Conservation (phyloP, 2,797 vertebrate species). For the Philypnodon macrostomus region DNA sequence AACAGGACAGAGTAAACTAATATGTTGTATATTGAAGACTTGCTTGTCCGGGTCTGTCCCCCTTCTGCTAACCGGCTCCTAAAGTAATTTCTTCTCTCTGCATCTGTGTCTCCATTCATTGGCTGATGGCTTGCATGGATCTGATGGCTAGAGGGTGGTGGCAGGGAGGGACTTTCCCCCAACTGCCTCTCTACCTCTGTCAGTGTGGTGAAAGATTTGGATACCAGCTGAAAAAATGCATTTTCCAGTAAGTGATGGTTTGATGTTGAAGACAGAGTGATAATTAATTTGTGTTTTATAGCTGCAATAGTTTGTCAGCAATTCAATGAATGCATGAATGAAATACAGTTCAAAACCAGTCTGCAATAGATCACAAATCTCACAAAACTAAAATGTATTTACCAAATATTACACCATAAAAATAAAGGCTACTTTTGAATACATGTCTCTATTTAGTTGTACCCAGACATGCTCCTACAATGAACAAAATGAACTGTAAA, state of each 20-base stretch:
- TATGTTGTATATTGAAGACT: slow-evolving; percentile 17
- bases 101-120: slow-evolving; percentile 56
- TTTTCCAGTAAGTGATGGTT: slow-evolving; percentile 53
- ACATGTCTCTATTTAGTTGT: too few species aligned
- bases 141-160: slow-evolving; percentile 31
- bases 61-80: slow-evolving; percentile 22
- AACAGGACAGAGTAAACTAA: background rate
- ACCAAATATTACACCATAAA: too few species aligned
- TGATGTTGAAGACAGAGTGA: slow-evolving; percentile 40
- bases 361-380: too few species aligned
- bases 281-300: slow-evolving; percentile 33
- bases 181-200: slow-evolving; percentile 31
- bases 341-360: too few species aligned
- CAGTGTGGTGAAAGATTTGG: slow-evolving; percentile 66
- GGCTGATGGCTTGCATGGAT: slow-evolving; percentile 60
- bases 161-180: slow-evolving; percentile 41
- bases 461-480: too few species aligned
- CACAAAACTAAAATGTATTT: too few species aligned
- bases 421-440: too few species aligned
- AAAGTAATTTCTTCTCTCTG: slow-evolving; percentile 37
- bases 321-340: background rate
- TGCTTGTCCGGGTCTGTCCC: slow-evolving; percentile 10
- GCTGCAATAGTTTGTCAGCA: slow-evolving; percentile 14
- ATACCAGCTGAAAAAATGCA: slow-evolving; percentile 56
- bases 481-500: too few species aligned